Evolutionary conservation across 53 echinoderm and acorn worm genomes (phyloP).

Genomic region (Crossaster papposus): DNA sequence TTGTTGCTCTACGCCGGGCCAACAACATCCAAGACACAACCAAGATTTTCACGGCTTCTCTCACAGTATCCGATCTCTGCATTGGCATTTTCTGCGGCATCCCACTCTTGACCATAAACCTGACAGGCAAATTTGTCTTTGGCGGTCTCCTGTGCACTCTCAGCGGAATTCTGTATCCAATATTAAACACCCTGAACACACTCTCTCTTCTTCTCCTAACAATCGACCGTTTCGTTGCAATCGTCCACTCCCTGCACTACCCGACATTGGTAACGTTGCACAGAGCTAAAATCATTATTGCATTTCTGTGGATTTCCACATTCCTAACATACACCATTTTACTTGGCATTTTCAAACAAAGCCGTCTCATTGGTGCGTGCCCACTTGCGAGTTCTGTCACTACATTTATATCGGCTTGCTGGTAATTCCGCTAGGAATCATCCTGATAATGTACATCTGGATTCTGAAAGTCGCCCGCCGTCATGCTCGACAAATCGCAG

Average conservation of each 20-base stretch:
- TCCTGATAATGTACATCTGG: not conserved
- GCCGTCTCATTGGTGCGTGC: not conserved
- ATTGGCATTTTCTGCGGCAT: conserved; percentile 25
- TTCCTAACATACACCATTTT: not conserved
- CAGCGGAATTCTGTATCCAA: conserved; percentile 1
- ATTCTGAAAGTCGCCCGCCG: conserved; percentile 14
- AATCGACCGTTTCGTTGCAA: conserved; percentile 26
- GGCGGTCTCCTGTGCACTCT: conserved; percentile 8
- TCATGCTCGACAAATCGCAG: not conserved
- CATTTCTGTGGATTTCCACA: not conserved
- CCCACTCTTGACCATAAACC: not conserved
- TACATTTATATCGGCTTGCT: not conserved
- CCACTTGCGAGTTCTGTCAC: not conserved
- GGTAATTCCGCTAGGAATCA: not conserved
- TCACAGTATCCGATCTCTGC: conserved; percentile 16
- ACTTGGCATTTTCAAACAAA: not conserved
- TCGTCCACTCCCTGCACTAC: conserved; percentile 19
- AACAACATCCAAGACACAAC: not conserved
- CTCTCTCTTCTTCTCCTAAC: conserved; percentile 20
- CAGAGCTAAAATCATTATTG: not conserved
- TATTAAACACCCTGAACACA: not conserved
- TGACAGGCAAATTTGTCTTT: not conserved
- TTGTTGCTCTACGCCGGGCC: not conserved
- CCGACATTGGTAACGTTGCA: not conserved
- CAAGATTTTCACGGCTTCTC: conserved; percentile 17